Conservation (phyloP, 2,888 invertebrate genomes). For the Eucera pruinosa region DNA sequence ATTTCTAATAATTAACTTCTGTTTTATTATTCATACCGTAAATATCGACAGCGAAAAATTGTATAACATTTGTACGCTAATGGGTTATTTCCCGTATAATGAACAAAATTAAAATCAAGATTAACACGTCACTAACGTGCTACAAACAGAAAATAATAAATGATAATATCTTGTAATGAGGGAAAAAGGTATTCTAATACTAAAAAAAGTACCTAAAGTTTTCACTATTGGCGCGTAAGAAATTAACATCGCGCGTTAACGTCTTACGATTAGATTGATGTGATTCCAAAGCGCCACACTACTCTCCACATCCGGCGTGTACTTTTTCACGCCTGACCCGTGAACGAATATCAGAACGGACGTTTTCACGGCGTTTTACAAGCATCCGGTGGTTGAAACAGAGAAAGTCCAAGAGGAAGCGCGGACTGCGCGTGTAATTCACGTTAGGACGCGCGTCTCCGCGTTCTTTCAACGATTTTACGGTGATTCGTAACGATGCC, state of each 20-base stretch:
- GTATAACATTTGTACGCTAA: too few relatives aligned
- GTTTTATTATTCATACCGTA: too few relatives aligned
- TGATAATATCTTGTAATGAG: too few relatives aligned
- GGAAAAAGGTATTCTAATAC: too few relatives aligned
- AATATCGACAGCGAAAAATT: too few relatives aligned
- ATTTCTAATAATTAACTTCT: too few relatives aligned
- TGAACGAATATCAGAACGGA: conserved; percentile 31
- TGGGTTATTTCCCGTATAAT: too few relatives aligned
- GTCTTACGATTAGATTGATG: neutral
- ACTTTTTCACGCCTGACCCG: conserved; percentile 49
- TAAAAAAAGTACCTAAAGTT: neutral
- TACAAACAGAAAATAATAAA: too few relatives aligned
- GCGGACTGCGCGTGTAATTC: conserved; percentile 49
- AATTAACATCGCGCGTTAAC: neutral
- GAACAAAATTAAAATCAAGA: too few relatives aligned
- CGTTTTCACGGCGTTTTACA: conserved; percentile 54
- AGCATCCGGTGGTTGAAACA: conserved; percentile 30
- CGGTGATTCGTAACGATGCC: conserved; percentile 71
- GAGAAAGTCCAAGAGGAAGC: conserved; percentile 56
- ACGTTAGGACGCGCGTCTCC: conserved; percentile 43
- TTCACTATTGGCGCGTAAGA: neutral
- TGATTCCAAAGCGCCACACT: neutral
- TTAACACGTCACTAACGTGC: too few relatives aligned
- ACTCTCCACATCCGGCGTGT: conserved; percentile 21
- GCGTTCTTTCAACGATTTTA: conserved; percentile 59